Base-by-base conservation (phyloP, 1,140 invertebrate genomes). In the Plutomurus gul region DNA sequence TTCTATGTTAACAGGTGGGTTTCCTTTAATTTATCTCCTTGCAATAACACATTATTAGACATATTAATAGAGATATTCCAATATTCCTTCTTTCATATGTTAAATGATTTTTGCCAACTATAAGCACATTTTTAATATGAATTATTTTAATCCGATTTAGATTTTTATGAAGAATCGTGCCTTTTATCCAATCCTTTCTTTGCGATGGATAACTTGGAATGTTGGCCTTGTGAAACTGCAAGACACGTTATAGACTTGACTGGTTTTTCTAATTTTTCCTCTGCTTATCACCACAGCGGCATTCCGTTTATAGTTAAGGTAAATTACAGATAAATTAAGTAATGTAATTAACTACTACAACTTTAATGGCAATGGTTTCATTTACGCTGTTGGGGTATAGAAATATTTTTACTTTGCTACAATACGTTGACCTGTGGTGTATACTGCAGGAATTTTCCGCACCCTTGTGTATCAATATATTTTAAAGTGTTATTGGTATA, bases 111-210 rank as follows among this genome's bases (percentile, higher is more conserved):
- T n/a, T n/a, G n/a, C n/a, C n/a, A n/a, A n/a, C n/a, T n/a, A n/a
- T n/a, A n/a, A n/a, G n/a, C n/a, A n/a, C n/a, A n/a, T n/a, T n/a
- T n/a, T n/a, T n/a, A n/a, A n/a, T n/a, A n/a, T n/a, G n/a, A n/a
- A n/a, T n/a, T n/a, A n/a, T n/a, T n/a, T n/a, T n/a, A n/a, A n/a
- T n/a, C n/a, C n/a, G n/a, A 88, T 89, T 51, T 83, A 93, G 92
- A 91, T 85, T 90, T 90, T 77, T 93, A 94, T 84, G 92, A 94
- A 87, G 93, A 94, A 87, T 91, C 90, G 85, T 94, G 93, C 85
- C 85, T 94, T 40, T 85, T 93, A 33, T 89, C 91, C 85, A 94
- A 94, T 86, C 92, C 92, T 71, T 93, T 90, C 84, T 94, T 93
- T 84, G 88, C 89, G 83, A 88, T 92, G 7, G 85, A 88, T 1